These are phyloP conservation scores for Pseudococcus jackbeardsleyi DNA, from an alignment of 2,888 invertebrate genomes.

Conservation along the genomic window DNA sequence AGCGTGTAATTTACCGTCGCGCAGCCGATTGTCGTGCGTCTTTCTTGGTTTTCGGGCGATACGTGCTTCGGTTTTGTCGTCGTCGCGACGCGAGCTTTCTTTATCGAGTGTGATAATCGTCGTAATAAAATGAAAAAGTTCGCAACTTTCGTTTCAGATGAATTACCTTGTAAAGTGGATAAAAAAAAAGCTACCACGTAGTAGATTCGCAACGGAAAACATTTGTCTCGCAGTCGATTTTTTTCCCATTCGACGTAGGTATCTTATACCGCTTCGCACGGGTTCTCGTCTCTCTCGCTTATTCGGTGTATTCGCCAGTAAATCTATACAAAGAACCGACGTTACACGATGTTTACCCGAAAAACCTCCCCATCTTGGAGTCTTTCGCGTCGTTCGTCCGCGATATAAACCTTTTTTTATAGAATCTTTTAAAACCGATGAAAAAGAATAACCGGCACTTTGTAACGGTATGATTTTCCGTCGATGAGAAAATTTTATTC, in stretches of 20 bases:
- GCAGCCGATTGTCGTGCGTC: not conserved
- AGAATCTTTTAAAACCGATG: not conserved
- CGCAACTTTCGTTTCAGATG: constrained; percentile 3
- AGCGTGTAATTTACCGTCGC: constrained; percentile 9
- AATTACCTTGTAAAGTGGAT: constrained; percentile 18
- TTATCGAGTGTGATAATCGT: constrained; percentile 17
- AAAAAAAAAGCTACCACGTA: not conserved
- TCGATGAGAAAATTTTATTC: not conserved
- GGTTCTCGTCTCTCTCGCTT: not conserved
- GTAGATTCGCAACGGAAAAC: not conserved
- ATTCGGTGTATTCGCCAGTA: not conserved
- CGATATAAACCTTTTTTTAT: not conserved
- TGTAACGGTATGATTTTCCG: not conserved
- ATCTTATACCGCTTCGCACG: not conserved
- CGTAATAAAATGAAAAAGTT: constrained; percentile 32
- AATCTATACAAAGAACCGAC: constrained; percentile 3
- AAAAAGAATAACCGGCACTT: not conserved
- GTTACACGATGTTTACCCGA: not conserved
- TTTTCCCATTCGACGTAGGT: not conserved
- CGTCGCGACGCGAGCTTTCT: not conserved
- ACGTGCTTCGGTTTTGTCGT: not conserved
- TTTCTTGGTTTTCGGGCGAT: too few relatives aligned
- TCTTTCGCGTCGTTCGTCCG: not conserved
- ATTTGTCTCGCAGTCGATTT: not conserved
- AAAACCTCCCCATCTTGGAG: not conserved